These are phyloP conservation scores for Aptenodytes forsteri DNA, from an alignment of 2,113 vertebrate genomes.

Conservation along the genomic window DNA sequence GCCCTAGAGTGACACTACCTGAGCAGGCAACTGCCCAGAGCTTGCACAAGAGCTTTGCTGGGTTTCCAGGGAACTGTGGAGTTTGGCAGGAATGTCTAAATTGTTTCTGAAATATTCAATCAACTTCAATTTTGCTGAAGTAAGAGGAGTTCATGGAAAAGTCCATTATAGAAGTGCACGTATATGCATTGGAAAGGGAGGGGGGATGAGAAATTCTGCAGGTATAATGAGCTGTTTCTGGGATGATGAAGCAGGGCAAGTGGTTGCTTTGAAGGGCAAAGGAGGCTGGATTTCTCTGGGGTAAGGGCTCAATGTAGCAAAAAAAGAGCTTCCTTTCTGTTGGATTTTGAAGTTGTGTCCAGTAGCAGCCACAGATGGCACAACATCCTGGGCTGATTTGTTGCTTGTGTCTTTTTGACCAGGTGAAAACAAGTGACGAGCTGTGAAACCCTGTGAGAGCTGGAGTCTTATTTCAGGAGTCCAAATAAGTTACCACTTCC, in stretches of 20 bases:
- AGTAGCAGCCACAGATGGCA: not conserved
- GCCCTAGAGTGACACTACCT: not conserved
- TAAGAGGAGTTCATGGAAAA: not conserved
- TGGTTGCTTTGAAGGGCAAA: not conserved
- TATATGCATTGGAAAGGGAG: not conserved
- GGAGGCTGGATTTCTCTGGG: not conserved
- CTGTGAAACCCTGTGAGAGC: not conserved
- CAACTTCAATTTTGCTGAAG: not conserved
- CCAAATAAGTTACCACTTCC: constrained; percentile 27
- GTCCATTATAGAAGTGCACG: not conserved
- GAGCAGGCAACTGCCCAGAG: not conserved
- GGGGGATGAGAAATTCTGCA: not conserved
- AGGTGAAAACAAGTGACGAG: not conserved
- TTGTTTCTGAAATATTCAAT: not conserved
- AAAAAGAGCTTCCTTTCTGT: not conserved
- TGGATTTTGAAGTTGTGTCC: not conserved
- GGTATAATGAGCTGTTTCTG: not conserved
- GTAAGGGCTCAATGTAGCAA: not conserved
- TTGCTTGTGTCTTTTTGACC: not conserved
- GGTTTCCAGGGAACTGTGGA: not conserved
- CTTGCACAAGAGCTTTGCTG: not conserved
- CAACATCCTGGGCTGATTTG: not conserved
- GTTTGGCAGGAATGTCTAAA: not conserved
- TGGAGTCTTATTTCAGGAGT: not conserved
- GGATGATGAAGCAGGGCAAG: not conserved